Percentiles rank a stretch among this genome's conserved stretches.
These are phyloP conservation scores for Phymatocera aterrima DNA, from an alignment of 2,888 invertebrate species.

Conservation along the genomic window DNA sequence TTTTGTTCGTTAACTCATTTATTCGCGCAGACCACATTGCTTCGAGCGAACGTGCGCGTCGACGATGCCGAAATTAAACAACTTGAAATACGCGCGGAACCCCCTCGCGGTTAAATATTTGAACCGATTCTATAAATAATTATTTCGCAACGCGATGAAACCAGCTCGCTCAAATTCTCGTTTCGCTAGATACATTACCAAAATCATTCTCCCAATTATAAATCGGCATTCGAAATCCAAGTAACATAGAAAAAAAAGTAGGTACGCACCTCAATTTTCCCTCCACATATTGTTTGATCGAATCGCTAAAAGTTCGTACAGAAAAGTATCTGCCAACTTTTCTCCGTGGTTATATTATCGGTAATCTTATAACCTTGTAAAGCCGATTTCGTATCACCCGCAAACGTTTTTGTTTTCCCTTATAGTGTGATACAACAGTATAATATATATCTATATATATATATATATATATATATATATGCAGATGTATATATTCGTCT, in stretches of 20 bases:
- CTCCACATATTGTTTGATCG: not conserved
- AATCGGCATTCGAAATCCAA: too few species aligned
- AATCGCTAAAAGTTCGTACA: too few species aligned
- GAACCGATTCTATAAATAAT: constrained; percentile 25
- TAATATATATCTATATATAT: too few species aligned
- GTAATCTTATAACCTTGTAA: too few species aligned
- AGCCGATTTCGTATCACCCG: too few species aligned
- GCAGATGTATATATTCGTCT: not conserved
- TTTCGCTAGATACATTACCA: not conserved
- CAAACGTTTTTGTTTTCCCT: too few species aligned
- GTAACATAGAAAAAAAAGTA: not conserved
- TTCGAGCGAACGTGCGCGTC: not conserved
- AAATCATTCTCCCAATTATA: constrained; percentile 9
- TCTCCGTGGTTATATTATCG: too few species aligned
- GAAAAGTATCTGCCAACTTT: too few species aligned
- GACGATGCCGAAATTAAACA: constrained; percentile 21
- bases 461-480: not conserved
- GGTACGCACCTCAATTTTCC: not conserved
- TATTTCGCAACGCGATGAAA: not conserved
- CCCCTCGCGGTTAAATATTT: constrained; percentile 21
- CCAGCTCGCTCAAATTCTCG: not conserved
- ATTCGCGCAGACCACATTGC: not conserved
- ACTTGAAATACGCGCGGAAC: constrained; percentile 14
- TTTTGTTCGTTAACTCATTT: constrained; percentile 25
- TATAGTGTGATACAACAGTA: too few species aligned